Evolutionary conservation across 1,140 invertebrate genomes (phyloP), one percentile per base, ranked within the genome.

Genomic region (Lamellibrachia luymesi): DNA sequence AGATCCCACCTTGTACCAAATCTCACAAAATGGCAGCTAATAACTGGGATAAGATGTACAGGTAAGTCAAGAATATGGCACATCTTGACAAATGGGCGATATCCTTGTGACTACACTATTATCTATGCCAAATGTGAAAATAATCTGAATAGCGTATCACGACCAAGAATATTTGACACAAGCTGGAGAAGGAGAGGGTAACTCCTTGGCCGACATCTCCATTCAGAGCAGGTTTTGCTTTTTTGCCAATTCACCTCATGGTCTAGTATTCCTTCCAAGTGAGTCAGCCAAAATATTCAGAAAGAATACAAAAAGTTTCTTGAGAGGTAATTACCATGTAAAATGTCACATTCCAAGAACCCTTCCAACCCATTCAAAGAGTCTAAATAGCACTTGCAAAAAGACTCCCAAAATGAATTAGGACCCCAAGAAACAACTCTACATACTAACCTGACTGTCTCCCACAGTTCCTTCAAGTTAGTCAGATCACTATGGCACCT

Each of bases 381-480:
- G 2, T 6, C 25, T 80, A 22, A 80, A 80, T 17, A 80, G 64
- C 13, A 80, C 64, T 80, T 6, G 64, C 13, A 80, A 22, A 80
- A 80, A 22, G 52, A 56, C 52, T 8, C 6, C 52, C 6, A 22
- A 80, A 4, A 80, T 80, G 17, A 22, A 80, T 22, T 4, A 17
- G 17, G 64, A 80, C 64, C 17, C 25, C 0, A 2, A 80, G 25
- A 22, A 80, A 80, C 13, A 4, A 22, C 8, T 80, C 52, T 38
- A 8, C 64, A 80, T 80, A 22, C 64, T 80, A 80, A 80, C 64
- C 95, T 94, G 25, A 96, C 95, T 25, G 96, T 96, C 92, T 96
- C 95, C 96, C 96, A 96, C 8, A 96, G 94, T 93, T 95, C 94
- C 93, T 96, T 96, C 91, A 96, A 93, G 94, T 96, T 96, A 90